Conservation (phyloP, 2,113 vertebrate species). For the Cathartes aura region DNA sequence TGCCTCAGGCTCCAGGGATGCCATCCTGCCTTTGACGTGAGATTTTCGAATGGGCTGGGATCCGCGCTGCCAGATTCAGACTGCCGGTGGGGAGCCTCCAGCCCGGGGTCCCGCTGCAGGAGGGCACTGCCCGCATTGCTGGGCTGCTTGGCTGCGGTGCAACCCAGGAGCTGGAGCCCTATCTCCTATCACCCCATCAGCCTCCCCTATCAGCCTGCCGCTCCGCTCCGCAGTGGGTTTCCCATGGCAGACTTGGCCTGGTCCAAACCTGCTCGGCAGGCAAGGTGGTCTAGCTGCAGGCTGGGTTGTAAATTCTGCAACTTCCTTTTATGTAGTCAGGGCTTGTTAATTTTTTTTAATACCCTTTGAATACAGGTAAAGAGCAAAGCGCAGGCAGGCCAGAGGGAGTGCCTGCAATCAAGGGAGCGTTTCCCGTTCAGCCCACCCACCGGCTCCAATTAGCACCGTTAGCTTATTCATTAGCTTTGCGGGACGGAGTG, state of each 20-base stretch:
- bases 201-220: not conserved
- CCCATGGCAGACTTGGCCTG: slow-evolving; percentile 30
- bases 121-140: not conserved
- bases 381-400: slow-evolving; percentile 11
- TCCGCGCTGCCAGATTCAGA: accelerated
- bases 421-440: not conserved
- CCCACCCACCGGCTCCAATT: slow-evolving; percentile 46
- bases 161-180: not conserved
- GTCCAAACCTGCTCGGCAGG: slow-evolving; percentile 45
- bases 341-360: slow-evolving; percentile 59
- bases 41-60: not conserved
- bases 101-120: not conserved
- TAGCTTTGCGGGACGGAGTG: not conserved
- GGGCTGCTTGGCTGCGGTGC: not conserved
- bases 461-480: slow-evolving; percentile 45
- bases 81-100: not conserved
- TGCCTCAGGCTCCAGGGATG: not conserved
- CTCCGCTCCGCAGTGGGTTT: not conserved
- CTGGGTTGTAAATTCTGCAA: slow-evolving; percentile 51
- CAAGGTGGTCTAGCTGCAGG: slow-evolving; percentile 66
- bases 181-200: not conserved
- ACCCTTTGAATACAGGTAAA: slow-evolving; percentile 56
- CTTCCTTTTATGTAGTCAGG: slow-evolving; percentile 58
- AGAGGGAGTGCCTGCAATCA: not conserved
- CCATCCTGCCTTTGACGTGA: not conserved